Conservation (phyloP, 2,797 vertebrate species). For the Pempheris klunzingeri region DNA sequence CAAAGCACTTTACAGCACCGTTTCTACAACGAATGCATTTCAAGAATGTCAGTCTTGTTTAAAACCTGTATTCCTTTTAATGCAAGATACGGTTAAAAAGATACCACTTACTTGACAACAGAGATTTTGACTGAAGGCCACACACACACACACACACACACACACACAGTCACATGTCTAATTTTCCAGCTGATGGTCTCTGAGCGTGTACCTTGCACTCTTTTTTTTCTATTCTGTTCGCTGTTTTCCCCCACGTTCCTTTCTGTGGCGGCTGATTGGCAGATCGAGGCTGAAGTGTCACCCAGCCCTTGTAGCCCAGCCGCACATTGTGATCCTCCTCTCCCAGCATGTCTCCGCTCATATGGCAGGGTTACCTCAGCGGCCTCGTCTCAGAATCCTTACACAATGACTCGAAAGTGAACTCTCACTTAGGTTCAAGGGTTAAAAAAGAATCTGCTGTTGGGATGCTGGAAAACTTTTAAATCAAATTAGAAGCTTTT, state of each 20-base stretch:
- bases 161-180: constrained; percentile 25
- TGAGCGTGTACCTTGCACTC: constrained; percentile 17
- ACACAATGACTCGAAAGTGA: constrained; percentile 56
- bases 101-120: constrained; percentile 27
- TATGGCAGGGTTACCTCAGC: constrained; percentile 62
- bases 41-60: constrained; percentile 22
- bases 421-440: constrained; percentile 52
- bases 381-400: constrained; percentile 51
- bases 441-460: constrained; percentile 42
- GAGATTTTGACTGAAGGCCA: constrained; percentile 57
- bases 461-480: constrained; percentile 26
- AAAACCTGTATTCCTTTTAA: constrained; percentile 12
- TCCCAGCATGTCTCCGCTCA: constrained; percentile 67
- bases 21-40: constrained; percentile 20
- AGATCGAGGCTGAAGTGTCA: constrained; percentile 81
- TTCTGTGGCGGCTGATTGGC: constrained; percentile 77
- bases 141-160: neutral
- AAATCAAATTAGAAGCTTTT: constrained; percentile 47
- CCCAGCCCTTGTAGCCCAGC: constrained; percentile 57
- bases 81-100: constrained; percentile 26
- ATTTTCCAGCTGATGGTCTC: constrained; percentile 58
- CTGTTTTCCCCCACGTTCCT: constrained; percentile 26
- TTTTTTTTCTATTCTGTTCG: constrained; percentile 36
- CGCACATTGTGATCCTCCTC: constrained; percentile 55
- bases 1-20: neutral